A percentile compares a stretch with the other conserved stretches of the same genome.
These are phyloP conservation scores for Microtus oregoni DNA, from an alignment of 2,113 vertebrate species.

Conservation along the genomic window DNA sequence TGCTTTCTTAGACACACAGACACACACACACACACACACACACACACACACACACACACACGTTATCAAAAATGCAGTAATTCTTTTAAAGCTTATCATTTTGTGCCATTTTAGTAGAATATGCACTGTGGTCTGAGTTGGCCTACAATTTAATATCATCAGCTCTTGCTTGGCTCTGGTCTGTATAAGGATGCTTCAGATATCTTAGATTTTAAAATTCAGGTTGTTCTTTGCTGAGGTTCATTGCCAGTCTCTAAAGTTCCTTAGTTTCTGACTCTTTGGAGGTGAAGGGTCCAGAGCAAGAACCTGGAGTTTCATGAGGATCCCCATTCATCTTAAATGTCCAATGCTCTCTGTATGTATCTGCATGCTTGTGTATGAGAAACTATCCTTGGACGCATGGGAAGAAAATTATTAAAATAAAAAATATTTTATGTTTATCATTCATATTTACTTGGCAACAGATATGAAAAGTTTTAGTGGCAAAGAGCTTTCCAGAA, in stretches of 20 bases:
- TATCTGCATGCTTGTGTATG: background rate
- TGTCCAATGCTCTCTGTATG: background rate
- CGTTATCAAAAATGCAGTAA: background rate
- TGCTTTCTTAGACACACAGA: too few relatives aligned
- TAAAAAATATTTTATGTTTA: slow-evolving; percentile 55
- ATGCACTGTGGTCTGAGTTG: background rate
- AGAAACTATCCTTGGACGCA: slow-evolving; percentile 48
- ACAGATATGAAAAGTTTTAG: slow-evolving; percentile 71
- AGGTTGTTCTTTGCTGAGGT: slow-evolving; percentile 2
- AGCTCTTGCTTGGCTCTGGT: background rate
- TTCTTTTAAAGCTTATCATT: background rate
- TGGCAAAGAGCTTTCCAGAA: slow-evolving; percentile 67
- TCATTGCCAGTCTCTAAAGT: slow-evolving; percentile 19
- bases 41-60: background rate
- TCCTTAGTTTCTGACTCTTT: background rate
- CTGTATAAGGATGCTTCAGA: background rate
- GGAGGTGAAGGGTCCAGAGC: background rate
- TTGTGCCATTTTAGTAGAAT: background rate
- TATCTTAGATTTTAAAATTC: background rate
- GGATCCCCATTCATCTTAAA: slow-evolving; percentile 38
- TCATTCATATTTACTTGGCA: slow-evolving; percentile 62
- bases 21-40: background rate
- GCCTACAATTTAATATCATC: background rate
- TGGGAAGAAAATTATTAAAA: slow-evolving; percentile 58
- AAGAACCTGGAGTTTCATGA: slow-evolving; percentile 33